phyloP scores from a whole-genome alignment of 2,888 invertebrate species.

The Eugnorisma glareosa region DNA sequence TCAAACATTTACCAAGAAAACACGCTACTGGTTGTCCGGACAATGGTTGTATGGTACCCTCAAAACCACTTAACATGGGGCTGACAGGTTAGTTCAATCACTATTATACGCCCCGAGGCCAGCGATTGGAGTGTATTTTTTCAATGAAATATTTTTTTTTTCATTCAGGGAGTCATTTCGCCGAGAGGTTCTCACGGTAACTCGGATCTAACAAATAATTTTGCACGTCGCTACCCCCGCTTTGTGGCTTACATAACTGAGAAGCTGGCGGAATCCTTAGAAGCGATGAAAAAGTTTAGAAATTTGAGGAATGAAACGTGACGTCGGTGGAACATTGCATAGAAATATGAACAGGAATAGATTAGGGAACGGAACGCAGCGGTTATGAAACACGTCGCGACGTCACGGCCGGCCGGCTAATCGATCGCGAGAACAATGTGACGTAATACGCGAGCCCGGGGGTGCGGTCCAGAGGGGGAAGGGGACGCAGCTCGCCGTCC shows the following conservation, averaged over 20 bases:
- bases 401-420: conserved; percentile 84
- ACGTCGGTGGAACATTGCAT: conserved; percentile 54
- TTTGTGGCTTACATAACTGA: conserved; percentile 56
- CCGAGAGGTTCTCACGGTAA: conserved; percentile 85
- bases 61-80: conserved; percentile 90
- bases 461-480: conserved; percentile 73
- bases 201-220: conserved; percentile 68
- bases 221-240: conserved; percentile 69
- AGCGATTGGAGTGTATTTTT: conserved; percentile 87
- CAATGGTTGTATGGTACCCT: conserved; percentile 86
- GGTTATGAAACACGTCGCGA: conserved; percentile 80
- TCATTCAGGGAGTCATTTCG: conserved; percentile 81
- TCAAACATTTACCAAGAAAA: conserved; percentile 89
- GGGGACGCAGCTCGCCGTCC: conserved; percentile 79
- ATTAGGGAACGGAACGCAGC: conserved; percentile 70
- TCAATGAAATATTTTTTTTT: conserved; percentile 79
- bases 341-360: conserved; percentile 58
- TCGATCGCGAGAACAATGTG: conserved; percentile 89
- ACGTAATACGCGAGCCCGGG: conserved; percentile 80
- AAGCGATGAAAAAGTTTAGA: conserved; percentile 37
- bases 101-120: conserved; percentile 87
- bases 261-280: conserved; percentile 51
- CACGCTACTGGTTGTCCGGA: conserved; percentile 88
- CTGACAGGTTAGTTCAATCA: conserved; percentile 91
- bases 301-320: conserved; percentile 39